Percentiles rank a stretch among this genome's conserved stretches.
Conservation (phyloP, 2,797 vertebrate species). For the Cyclura pinguis region DNA sequence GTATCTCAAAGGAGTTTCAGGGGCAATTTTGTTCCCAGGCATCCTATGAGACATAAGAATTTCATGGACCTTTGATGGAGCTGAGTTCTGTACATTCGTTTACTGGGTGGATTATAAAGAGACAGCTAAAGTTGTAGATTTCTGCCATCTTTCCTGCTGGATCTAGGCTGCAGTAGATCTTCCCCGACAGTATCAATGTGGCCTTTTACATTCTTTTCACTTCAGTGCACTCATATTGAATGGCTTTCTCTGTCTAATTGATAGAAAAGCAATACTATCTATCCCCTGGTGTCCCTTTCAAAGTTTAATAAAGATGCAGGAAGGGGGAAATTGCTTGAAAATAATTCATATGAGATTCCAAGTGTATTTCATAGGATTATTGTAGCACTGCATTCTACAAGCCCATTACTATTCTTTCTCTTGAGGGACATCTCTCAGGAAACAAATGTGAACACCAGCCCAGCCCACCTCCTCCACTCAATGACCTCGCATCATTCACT, state of each 20-base stretch:
- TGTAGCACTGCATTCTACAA: too few relatives aligned
- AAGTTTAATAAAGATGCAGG: background rate
- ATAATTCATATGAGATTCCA: background rate
- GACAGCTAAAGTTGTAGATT: background rate
- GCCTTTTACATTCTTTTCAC: too few relatives aligned
- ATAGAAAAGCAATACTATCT: background rate
- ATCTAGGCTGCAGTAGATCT: background rate
- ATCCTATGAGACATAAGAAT: background rate
- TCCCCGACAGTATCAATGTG: background rate
- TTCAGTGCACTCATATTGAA: too few relatives aligned
- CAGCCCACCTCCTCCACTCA: too few relatives aligned
- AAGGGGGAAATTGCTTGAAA: background rate
- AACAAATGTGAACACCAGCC: too few relatives aligned
- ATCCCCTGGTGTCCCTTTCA: background rate
- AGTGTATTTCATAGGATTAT: too few relatives aligned
- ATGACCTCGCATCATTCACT: too few relatives aligned
- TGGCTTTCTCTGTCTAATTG: background rate
- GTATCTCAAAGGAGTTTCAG: background rate
- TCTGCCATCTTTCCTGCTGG: background rate
- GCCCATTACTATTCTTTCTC: too few relatives aligned
- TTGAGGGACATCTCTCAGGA: too few relatives aligned
- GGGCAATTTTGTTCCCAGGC: background rate
- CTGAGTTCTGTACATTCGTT: background rate
- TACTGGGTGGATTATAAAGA: background rate
- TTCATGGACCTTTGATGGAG: background rate